Evolutionary conservation across 2,888 invertebrate species (phyloP).

Genomic region (Punctoribates punctum): DNA sequence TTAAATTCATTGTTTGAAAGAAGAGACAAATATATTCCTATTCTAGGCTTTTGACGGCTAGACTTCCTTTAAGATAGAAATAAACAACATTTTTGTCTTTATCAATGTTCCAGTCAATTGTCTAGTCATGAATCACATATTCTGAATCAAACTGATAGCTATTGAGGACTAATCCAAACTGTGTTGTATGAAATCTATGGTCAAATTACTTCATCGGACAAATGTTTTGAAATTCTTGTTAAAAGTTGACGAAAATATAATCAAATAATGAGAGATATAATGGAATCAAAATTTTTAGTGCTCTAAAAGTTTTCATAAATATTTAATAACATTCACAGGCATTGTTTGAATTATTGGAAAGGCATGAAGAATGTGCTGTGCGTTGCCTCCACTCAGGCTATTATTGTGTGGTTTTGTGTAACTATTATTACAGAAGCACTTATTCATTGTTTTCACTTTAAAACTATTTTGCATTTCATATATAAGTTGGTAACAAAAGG

Average conservation of each 20-base stretch:
- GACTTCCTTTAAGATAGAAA: no score
- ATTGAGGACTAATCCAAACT: no score
- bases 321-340: not conserved
- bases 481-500: slow-evolving; percentile 26
- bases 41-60: no score
- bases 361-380: slow-evolving; percentile 4
- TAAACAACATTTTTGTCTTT: no score
- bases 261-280: not conserved
- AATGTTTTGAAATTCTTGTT: no score
- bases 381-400: not conserved
- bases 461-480: slow-evolving; percentile 24
- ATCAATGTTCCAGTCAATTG: no score
- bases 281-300: not conserved
- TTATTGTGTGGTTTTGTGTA: not conserved
- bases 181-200: no score
- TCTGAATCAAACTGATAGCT: no score
- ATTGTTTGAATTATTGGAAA: not conserved
- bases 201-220: no score
- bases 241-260: not conserved
- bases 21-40: no score
- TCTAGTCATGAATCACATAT: no score
- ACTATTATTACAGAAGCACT: not conserved
- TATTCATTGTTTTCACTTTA: slow-evolving; percentile 31
- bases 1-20: no score
- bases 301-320: slow-evolving; percentile 17